phyloP scores from a whole-genome alignment of 1,140 invertebrate genomes.

The Lanistes nyassanus region DNA sequence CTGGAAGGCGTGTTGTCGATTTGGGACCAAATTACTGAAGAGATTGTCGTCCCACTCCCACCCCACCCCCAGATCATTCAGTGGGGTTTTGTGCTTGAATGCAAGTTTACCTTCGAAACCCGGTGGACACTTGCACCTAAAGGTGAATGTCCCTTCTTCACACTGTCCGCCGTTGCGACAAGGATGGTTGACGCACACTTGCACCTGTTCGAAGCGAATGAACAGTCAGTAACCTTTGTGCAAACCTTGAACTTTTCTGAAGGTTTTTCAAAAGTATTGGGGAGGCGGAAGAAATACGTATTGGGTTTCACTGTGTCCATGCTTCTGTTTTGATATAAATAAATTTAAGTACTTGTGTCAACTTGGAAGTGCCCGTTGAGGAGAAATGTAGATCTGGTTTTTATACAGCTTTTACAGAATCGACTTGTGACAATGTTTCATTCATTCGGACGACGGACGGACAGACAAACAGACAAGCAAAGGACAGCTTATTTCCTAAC shows the following conservation, averaged over 20 bases:
- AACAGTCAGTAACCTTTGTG: too few relatives aligned
- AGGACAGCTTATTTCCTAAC: neutral
- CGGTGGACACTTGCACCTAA: slow-evolving; percentile 28
- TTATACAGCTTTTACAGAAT: neutral
- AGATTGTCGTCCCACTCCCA: neutral
- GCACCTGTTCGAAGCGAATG: too few relatives aligned
- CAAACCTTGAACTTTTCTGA: too few relatives aligned
- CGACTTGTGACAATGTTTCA: neutral
- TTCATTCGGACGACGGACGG: neutral
- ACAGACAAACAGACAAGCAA: neutral
- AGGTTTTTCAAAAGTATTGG: too few relatives aligned
- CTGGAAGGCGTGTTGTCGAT: too few relatives aligned
- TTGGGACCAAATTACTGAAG: too few relatives aligned
- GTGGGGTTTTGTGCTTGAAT: too few relatives aligned
- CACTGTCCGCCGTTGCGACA: slow-evolving; percentile 92
- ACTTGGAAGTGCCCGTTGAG: neutral
- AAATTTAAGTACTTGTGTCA: neutral
- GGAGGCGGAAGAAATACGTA: too few relatives aligned
- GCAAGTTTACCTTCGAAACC: slow-evolving; percentile 26
- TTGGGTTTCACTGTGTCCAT: too few relatives aligned
- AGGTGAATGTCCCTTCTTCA: slow-evolving; percentile 60
- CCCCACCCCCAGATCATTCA: neutral
- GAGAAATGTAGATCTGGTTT: neutral
- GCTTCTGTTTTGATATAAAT: too few relatives aligned
- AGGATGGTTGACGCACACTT: slow-evolving; percentile 70